Conservation (phyloP, 2,797 vertebrate genomes). For the Phyllotis vaccarum region DNA sequence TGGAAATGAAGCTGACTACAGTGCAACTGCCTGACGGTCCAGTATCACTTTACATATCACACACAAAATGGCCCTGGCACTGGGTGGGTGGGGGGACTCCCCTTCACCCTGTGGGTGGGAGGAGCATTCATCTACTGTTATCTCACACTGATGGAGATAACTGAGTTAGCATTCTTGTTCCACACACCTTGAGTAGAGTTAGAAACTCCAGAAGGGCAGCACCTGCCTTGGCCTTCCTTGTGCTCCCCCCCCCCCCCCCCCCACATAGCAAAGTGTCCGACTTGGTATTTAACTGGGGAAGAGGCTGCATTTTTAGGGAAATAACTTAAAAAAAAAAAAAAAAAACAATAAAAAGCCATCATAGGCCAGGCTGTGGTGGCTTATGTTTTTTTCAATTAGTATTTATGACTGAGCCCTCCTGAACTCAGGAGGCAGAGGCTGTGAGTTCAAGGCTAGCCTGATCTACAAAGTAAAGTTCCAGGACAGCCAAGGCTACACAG, state of each 20-base stretch:
- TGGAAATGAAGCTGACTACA: background rate
- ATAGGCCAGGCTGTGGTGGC: too few relatives aligned
- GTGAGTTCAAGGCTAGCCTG: background rate
- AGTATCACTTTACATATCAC: conserved; percentile 1
- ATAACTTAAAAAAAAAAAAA: background rate
- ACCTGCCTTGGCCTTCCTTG: background rate
- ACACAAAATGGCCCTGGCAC: background rate
- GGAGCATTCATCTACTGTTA: background rate
- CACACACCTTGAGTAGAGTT: background rate
- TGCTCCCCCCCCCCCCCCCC: too few relatives aligned
- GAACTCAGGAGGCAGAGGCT: background rate
- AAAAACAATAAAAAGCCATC: too few relatives aligned
- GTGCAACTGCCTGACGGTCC: background rate
- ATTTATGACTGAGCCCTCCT: too few relatives aligned
- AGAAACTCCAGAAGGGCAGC: background rate
- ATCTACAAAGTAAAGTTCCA: background rate
- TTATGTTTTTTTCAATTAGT: too few relatives aligned
- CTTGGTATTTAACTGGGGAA: background rate
- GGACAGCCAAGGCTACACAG: background rate
- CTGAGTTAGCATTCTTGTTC: background rate
- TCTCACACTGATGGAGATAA: background rate
- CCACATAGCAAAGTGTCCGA: background rate
- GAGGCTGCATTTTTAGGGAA: background rate
- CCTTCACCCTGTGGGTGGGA: background rate
- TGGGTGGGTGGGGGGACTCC: too few relatives aligned